Percentiles rank a stretch among this genome's conserved stretches.
Conservation (phyloP, 2,797 vertebrate genomes). For the Podargus strigoides region DNA sequence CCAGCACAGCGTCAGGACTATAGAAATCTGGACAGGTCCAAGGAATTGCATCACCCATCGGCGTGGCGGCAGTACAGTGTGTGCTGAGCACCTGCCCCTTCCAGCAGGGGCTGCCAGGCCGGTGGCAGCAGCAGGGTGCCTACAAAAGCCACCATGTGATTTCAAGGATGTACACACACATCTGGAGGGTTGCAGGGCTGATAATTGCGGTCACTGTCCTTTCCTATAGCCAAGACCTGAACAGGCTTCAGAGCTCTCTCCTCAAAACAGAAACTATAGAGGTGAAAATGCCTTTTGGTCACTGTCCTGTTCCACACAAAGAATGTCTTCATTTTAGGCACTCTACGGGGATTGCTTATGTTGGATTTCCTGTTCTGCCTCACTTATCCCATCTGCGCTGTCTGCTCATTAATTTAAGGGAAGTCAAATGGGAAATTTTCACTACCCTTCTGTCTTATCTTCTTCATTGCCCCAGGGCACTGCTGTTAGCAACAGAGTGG, state of each 20-base stretch:
- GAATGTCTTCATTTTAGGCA: neutral
- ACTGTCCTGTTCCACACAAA: neutral
- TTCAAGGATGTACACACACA: neutral
- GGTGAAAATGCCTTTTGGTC: neutral
- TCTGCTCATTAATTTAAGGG: neutral
- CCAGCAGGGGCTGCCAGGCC: neutral
- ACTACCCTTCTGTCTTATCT: neutral
- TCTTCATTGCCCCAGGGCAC: neutral
- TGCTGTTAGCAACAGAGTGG: neutral
- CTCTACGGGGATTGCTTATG: neutral
- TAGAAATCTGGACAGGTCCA: neutral
- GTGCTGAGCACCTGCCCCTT: neutral
- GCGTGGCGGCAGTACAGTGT: fast-evolving
- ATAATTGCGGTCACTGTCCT: neutral
- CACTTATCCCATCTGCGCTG: neutral
- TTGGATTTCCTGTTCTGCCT: constrained; percentile 19
- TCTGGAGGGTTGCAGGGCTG: neutral
- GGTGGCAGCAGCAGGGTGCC: neutral
- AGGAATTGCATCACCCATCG: neutral
- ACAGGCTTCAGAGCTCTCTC: neutral
- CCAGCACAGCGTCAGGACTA: neutral
- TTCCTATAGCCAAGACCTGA: neutral
- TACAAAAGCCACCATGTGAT: fast-evolving
- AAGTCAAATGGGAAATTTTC: neutral
- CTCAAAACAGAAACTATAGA: neutral